Conservation (phyloP, 1,140 invertebrate species). For the Mya arenaria region DNA sequence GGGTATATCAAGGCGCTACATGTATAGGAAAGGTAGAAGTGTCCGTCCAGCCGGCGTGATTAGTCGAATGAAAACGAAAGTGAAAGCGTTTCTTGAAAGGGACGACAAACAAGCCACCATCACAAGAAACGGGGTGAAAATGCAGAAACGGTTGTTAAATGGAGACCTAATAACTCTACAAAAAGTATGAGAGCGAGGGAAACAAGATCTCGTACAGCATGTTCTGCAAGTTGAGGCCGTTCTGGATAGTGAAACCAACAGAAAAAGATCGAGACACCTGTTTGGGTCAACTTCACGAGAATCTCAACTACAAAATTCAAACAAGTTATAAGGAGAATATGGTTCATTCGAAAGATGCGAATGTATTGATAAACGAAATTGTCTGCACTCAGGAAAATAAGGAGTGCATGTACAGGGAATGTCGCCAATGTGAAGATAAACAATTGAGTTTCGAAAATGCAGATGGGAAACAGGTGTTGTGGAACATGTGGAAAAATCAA, state of each 20-base stretch:
- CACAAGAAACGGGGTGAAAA: slow-evolving; percentile 17
- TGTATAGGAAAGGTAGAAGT: slow-evolving; percentile 1
- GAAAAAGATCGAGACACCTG: slow-evolving; percentile 18
- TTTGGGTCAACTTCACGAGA: slow-evolving; percentile 18
- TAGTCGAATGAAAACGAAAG: not conserved
- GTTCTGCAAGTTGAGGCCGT: not conserved
- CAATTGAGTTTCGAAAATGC: not conserved
- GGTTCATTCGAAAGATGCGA: not conserved
- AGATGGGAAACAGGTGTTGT: not conserved
- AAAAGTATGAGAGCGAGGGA: not conserved
- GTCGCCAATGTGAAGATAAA: not conserved
- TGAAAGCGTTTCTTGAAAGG: slow-evolving; percentile 13
- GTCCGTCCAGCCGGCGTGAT: not conserved
- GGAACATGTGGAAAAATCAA: not conserved
- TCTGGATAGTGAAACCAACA: slow-evolving; percentile 7
- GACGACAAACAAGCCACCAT: slow-evolving; percentile 24
- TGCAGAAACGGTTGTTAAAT: not conserved
- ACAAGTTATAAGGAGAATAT: not conserved
- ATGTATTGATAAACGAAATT: not conserved
- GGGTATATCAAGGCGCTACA: slow-evolving; percentile 7
- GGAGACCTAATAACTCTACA: not conserved
- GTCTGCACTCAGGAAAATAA: not conserved
- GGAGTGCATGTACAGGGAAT: slow-evolving; percentile 22
- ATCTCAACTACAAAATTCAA: slow-evolving; percentile 35
- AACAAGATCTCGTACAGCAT: slow-evolving; percentile 17